phyloP scores from a whole-genome alignment of 2,888 invertebrate species.

The Leucania comma region DNA sequence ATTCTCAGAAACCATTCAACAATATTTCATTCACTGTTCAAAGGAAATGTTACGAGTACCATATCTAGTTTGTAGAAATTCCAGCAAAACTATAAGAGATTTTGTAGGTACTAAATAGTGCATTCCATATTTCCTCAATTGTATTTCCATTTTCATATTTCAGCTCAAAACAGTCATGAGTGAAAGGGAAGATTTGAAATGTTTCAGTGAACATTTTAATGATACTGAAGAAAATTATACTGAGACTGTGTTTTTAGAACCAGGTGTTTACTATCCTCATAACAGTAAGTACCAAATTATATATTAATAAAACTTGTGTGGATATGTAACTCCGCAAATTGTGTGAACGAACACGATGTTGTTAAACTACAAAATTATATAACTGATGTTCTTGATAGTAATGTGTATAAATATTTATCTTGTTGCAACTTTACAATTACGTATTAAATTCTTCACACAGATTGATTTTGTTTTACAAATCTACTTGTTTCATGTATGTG shows the following conservation, averaged over 20 bases:
- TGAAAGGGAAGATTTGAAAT: slow-evolving; percentile 35
- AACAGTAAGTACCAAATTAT: slow-evolving; percentile 72
- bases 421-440: background rate
- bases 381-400: background rate
- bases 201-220: slow-evolving; percentile 45
- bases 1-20: background rate
- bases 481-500: background rate
- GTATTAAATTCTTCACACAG: background rate
- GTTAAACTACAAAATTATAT: slow-evolving; percentile 1
- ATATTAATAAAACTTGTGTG: background rate
- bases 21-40: slow-evolving; percentile 6
- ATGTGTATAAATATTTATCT: slow-evolving; percentile 13
- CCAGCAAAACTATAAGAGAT: background rate
- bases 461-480: background rate
- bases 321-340: background rate
- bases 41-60: background rate
- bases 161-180: slow-evolving; percentile 54
- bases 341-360: background rate
- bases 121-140: background rate
- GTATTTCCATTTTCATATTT: slow-evolving; percentile 17
- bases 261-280: slow-evolving; percentile 81
- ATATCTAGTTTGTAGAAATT: background rate
- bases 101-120: background rate
- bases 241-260: slow-evolving; percentile 66
- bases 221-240: slow-evolving; percentile 48